Conservation (phyloP, 2,888 invertebrate species). For the Hoplodrina ambigua region DNA sequence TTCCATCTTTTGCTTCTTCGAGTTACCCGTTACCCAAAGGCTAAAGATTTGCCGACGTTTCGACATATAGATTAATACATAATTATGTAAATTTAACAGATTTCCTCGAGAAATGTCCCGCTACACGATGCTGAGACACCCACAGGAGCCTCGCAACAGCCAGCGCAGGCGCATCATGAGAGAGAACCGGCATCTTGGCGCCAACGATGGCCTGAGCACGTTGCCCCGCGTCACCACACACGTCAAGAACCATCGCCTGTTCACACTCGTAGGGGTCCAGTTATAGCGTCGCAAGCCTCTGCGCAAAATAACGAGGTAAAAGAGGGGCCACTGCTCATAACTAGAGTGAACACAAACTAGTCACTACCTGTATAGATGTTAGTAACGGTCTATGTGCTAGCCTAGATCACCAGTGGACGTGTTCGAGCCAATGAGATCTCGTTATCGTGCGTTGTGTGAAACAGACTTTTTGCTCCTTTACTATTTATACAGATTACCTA, state of each 20-base stretch:
- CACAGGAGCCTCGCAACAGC: conserved; percentile 72
- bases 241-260: conserved; percentile 73
- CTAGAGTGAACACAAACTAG: background rate
- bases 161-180: conserved; percentile 70
- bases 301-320: background rate
- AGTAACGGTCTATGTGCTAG: background rate
- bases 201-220: conserved; percentile 73
- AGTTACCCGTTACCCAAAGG: too few relatives aligned
- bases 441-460: background rate
- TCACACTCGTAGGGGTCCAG: conserved; percentile 77
- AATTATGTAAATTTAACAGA: background rate
- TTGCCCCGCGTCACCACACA: conserved; percentile 60
- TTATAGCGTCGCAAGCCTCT: conserved; percentile 62
- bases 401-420: background rate
- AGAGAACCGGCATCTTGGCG: conserved; percentile 61
- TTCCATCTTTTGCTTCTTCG: too few relatives aligned
- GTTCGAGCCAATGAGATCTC: background rate
- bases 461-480: background rate
- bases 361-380: background rate
- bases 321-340: background rate
- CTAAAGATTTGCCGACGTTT: too few relatives aligned
- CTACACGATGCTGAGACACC: conserved; percentile 85
- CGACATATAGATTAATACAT: too few relatives aligned
- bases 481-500: conserved; percentile 4
- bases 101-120: conserved; percentile 71